Evolutionary conservation across 2,113 vertebrate genomes (phyloP).

Genomic region (Halichoeres trimaculatus): DNA sequence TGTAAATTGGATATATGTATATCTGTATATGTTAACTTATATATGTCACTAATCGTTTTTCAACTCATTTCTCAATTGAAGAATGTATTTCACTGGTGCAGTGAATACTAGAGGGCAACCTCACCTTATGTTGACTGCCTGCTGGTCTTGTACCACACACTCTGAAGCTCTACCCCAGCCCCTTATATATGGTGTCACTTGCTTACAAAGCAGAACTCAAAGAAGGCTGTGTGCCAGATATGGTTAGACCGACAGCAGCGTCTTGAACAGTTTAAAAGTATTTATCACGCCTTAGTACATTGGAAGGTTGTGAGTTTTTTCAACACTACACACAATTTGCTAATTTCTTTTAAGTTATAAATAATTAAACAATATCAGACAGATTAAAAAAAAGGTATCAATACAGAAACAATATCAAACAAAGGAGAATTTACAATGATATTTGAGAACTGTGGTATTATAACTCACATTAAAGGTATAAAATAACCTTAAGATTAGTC

Average conservation of each 20-base stretch:
- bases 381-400: neutral
- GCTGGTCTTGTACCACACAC: constrained; percentile 48
- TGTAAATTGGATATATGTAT: neutral
- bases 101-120: neutral
- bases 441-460: too few species aligned
- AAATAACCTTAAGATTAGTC: neutral
- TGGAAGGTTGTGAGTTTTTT: neutral
- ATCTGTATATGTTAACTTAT: neutral
- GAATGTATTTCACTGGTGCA: neutral
- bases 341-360: neutral
- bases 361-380: neutral
- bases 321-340: neutral
- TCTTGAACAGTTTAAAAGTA: constrained; percentile 12
- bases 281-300: constrained; percentile 8
- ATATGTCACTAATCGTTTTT: neutral
- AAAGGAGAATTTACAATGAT: too few species aligned
- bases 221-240: constrained; percentile 38
- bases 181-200: constrained; percentile 56
- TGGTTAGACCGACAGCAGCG: constrained; percentile 27
- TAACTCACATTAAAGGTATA: neutral
- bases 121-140: constrained; percentile 57
- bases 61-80: neutral
- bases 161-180: neutral
- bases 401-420: too few species aligned
- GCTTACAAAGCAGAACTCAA: constrained; percentile 54